Evolutionary conservation across 2,888 invertebrate species (phyloP).

Genomic region (Opisthograptis luteolata): DNA sequence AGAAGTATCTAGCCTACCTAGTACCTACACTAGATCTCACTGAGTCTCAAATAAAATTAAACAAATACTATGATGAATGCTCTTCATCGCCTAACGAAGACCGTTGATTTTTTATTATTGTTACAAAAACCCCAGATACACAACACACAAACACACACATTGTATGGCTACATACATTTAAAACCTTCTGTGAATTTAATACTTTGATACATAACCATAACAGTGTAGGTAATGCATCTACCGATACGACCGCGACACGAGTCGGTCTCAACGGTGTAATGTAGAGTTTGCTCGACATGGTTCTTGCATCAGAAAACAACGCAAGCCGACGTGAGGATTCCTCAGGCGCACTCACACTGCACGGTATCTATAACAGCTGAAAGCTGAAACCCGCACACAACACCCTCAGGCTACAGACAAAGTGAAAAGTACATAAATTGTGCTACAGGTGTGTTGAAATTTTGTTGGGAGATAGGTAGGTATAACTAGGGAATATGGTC

Average conservation of each 20-base stretch:
- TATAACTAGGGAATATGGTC: no score
- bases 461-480: not conserved
- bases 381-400: not conserved
- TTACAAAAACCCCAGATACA: no score
- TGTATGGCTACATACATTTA: no score
- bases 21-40: no score
- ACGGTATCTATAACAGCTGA: not conserved
- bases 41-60: no score
- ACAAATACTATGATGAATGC: no score
- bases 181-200: conserved; percentile 14
- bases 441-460: not conserved
- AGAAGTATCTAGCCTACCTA: no score
- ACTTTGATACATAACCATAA: conserved; percentile 35
- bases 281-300: conserved; percentile 43
- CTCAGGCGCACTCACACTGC: not conserved
- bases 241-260: conserved; percentile 16
- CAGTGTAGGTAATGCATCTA: conserved; percentile 32
- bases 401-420: not conserved
- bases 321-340: conserved; percentile 11
- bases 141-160: no score
- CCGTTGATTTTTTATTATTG: no score
- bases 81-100: no score
- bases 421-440: no score
- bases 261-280: conserved; percentile 45
- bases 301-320: conserved; percentile 43